These are phyloP conservation scores for Dione vanillae DNA, from an alignment of 2,888 invertebrate genomes.

Conservation along the genomic window DNA sequence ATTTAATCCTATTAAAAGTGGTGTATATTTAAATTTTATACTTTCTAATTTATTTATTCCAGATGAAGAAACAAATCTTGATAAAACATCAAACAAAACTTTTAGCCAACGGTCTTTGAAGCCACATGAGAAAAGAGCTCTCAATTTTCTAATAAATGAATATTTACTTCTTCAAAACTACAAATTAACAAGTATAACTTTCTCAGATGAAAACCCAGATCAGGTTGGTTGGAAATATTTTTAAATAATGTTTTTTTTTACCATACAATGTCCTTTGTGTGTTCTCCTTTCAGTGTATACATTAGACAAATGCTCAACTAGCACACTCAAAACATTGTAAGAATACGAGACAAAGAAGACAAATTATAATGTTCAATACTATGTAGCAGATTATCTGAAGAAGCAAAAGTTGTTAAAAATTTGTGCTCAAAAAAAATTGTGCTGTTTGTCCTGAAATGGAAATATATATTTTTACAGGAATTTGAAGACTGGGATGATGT, in stretches of 20 bases:
- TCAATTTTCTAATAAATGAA: constrained; percentile 95
- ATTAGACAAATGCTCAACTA: too few relatives aligned
- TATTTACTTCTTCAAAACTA: constrained; percentile 91
- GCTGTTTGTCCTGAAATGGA: background rate
- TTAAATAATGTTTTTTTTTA: too few relatives aligned
- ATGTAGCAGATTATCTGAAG: too few relatives aligned
- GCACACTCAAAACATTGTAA: too few relatives aligned
- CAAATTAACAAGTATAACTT: constrained; percentile 94
- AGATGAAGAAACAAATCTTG: constrained; percentile 77
- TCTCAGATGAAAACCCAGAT: constrained; percentile 95
- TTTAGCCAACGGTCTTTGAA: constrained; percentile 83
- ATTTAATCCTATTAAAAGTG: background rate
- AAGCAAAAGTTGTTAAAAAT: too few relatives aligned
- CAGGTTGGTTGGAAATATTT: constrained; percentile 85
- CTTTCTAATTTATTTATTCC: constrained; percentile 47
- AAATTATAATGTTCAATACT: too few relatives aligned
- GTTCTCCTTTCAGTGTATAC: too few relatives aligned
- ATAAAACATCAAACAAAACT: constrained; percentile 67
- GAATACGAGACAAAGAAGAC: too few relatives aligned
- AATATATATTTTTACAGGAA: constrained; percentile 78
- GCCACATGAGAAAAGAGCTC: constrained; percentile 92
- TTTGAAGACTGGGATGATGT: constrained; percentile 97
- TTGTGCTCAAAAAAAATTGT: background rate
- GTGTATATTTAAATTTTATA: background rate
- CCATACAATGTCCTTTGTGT: too few relatives aligned